Evolutionary conservation across 2,888 invertebrate species (phyloP).

Genomic region (Nomada goodeniana): DNA sequence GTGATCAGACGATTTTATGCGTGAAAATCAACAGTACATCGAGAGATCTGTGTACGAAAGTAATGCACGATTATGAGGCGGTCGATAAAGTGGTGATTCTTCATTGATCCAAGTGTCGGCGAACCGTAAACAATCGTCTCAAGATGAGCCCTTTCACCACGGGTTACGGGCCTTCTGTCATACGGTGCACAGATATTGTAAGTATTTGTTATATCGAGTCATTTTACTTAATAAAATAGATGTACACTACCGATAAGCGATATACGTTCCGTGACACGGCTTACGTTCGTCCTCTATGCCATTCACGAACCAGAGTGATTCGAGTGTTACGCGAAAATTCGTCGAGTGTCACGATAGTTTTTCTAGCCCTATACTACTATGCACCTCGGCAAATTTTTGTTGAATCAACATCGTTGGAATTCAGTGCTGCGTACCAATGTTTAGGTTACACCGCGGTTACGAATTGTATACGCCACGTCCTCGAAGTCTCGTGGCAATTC

Average conservation of each 20-base stretch:
- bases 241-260: neutral
- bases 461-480: constrained; percentile 50
- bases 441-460: constrained; percentile 48
- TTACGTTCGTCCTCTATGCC: neutral
- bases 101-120: constrained; percentile 40
- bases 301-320: neutral
- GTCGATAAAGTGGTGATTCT: constrained; percentile 63
- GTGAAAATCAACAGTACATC: constrained; percentile 70
- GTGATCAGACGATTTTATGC: constrained; percentile 74
- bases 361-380: neutral
- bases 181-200: constrained; percentile 74
- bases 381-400: no score
- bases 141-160: constrained; percentile 75
- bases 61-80: constrained; percentile 56
- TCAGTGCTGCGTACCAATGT: constrained; percentile 16
- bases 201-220: constrained; percentile 66
- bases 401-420: neutral
- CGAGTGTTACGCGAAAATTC: constrained; percentile 9
- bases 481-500: constrained; percentile 63
- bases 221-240: constrained; percentile 3
- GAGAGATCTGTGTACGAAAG: constrained; percentile 48
- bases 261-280: neutral
- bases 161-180: constrained; percentile 75
- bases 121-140: constrained; percentile 50
- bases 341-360: neutral